Evolutionary conservation across 2,888 invertebrate species (phyloP), one percentile per base, ranked within the genome.

Genomic region (Pecten maximus): DNA sequence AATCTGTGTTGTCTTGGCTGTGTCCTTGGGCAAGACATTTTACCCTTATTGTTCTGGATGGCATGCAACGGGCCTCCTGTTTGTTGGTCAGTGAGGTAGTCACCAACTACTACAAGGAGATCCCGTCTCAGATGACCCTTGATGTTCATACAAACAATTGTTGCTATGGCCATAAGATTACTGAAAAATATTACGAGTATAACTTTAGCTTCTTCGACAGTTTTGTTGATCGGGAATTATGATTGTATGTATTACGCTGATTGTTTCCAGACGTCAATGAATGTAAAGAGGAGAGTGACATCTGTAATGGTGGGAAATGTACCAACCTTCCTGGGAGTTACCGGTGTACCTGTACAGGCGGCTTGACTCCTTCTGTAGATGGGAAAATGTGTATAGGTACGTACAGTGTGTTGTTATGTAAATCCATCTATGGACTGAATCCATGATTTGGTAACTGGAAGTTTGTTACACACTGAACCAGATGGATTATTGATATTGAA

Each of bases 311-410:
- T 39, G 96, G 96, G 8, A 97, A 97, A 95, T 98, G 98, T 96
- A 97, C 97, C 90, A 98, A 98, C 96, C 97, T 98, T 88, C 97
- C 98, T 0, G 98, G 98, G 86, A 97, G 98, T 60, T 98, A 98
- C 93, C 93, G 96, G 74, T 97, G 97, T 93, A 94, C 94, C 12
- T 98, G 98, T 96, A 97, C 97, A 2, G 98, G 98, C 87, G 98
- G 98, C 0, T 97, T 98, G 92, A 97, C 98, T 93, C 97, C 98
- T 35, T 98, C 98, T 93, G 97, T 97, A 3, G 98, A 97, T 92
- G 97, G 97, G 89, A 98, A 98, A 91, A 98, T 98, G n/a, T 98
- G 98, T 96, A 96, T 98, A 94, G 98, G 98, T 98, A 96, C 88
- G 93, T 87, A 88, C 44, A 39, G 23, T 2, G 10, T 44, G 44